Evolutionary conservation across 2,113 vertebrate genomes (phyloP).

Genomic region (Piaya cayana): DNA sequence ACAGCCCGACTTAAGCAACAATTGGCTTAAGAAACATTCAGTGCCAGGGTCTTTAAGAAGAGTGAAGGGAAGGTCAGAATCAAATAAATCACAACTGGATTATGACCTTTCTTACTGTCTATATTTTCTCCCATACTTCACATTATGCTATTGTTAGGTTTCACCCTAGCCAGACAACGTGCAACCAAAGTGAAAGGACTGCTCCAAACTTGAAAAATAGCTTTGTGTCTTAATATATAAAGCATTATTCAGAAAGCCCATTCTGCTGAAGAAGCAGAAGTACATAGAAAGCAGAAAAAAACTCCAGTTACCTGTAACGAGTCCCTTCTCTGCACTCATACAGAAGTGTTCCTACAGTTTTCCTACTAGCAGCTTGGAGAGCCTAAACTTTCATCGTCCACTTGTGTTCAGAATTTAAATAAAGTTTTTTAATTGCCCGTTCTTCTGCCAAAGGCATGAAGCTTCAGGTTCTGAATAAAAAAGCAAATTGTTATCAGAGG

Average conservation of each 20-base stretch:
- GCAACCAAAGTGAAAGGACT: not conserved
- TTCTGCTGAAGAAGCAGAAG: not conserved
- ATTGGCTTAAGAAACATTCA: not conserved
- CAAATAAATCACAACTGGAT: not conserved
- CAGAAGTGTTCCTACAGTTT: not conserved
- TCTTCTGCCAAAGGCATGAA: not conserved
- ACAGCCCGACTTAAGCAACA: not conserved
- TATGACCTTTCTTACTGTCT: not conserved
- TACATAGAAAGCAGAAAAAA: not conserved
- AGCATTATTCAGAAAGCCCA: not conserved
- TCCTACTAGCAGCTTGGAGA: not conserved
- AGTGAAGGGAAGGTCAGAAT: not conserved
- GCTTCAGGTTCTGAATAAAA: constrained; percentile 5
- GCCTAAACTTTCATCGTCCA: not conserved
- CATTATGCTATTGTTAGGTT: not conserved
- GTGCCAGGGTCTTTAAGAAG: not conserved
- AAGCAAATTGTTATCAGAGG: not conserved
- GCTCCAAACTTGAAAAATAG: not conserved
- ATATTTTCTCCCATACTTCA: not conserved
- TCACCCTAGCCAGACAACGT: not conserved
- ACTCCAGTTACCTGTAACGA: not conserved
- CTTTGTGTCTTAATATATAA: not conserved
- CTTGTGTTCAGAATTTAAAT: not conserved
- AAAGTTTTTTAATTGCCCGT: not conserved
- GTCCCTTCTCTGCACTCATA: not conserved